Percentiles rank a stretch among this genome's conserved stretches.
phyloP scores from a whole-genome alignment of 2,797 vertebrate genomes.

The Labeo calbasu region DNA sequence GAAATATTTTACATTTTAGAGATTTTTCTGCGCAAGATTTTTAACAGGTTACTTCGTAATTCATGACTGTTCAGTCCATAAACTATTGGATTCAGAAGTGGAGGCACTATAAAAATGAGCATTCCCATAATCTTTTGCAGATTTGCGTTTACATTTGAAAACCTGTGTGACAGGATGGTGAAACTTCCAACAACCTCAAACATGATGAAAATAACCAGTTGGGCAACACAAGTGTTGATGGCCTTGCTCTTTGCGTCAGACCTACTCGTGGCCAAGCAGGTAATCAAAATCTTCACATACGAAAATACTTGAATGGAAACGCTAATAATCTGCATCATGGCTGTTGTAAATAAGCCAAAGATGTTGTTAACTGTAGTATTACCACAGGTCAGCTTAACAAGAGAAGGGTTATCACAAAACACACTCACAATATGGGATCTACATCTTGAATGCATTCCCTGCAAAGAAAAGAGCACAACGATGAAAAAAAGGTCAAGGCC shows the following conservation, averaged over 20 bases:
- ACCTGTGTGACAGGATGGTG: conserved; percentile 77
- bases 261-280: conserved; percentile 65
- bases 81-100: conserved; percentile 77
- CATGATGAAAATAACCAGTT: conserved; percentile 73
- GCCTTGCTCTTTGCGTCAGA: conserved; percentile 73
- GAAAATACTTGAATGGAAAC: conserved; percentile 71
- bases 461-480: conserved; percentile 70
- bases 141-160: conserved; percentile 69
- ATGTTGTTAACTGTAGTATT: conserved; percentile 72
- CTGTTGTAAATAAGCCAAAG: conserved; percentile 71
- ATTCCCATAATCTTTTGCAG: conserved; percentile 79
- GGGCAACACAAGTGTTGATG: conserved; percentile 75
- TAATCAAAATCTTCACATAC: conserved; percentile 76
- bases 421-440: conserved; percentile 70
- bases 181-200: conserved; percentile 73
- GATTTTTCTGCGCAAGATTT: conserved; percentile 51
- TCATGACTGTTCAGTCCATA: conserved; percentile 77
- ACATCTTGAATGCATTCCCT: conserved; percentile 69
- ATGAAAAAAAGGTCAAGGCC: conserved; percentile 72
- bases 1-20: conserved; percentile 10
- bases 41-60: conserved; percentile 69
- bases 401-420: conserved; percentile 78
- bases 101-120: conserved; percentile 76
- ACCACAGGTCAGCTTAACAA: conserved; percentile 75
- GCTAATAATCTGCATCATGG: conserved; percentile 69